A percentile compares a stretch with the other conserved stretches of the same genome.
phyloP scores from a whole-genome alignment of 2,113 vertebrate species.

The Actinemys pallida region DNA sequence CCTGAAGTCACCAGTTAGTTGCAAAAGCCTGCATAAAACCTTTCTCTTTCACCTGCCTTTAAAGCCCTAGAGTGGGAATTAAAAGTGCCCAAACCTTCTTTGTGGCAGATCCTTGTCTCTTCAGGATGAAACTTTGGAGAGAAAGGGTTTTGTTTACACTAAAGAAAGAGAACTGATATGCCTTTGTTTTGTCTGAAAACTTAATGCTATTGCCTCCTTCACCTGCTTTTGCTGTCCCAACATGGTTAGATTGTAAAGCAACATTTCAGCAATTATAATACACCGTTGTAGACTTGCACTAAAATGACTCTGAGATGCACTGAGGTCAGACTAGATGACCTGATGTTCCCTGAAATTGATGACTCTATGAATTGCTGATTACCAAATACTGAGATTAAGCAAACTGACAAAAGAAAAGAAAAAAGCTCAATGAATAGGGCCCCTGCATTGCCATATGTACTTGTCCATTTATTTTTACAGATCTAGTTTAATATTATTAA shows the following conservation, averaged over 20 bases:
- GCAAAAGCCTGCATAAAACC: neutral
- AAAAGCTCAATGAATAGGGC: neutral
- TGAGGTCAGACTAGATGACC: neutral
- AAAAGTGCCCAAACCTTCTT: neutral
- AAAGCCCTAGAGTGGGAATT: neutral
- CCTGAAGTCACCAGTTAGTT: neutral
- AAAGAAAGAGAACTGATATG: neutral
- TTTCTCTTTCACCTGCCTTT: neutral
- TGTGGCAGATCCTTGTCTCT: no score
- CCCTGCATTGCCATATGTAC: neutral
- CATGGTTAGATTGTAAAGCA: neutral
- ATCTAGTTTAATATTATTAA: neutral
- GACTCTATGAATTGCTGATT: neutral
- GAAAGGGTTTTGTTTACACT: neutral
- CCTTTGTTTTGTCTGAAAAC: neutral
- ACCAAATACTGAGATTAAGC: neutral
- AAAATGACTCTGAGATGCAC: neutral
- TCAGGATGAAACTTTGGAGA: neutral
- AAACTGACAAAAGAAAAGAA: neutral
- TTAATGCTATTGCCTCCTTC: neutral
- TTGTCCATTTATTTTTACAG: conserved; percentile 9
- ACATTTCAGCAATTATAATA: neutral
- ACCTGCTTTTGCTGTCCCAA: neutral
- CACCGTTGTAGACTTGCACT: neutral
- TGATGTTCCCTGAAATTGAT: neutral